Conservation (phyloP, 2,113 vertebrate genomes). For the Antechinus flavipes region DNA sequence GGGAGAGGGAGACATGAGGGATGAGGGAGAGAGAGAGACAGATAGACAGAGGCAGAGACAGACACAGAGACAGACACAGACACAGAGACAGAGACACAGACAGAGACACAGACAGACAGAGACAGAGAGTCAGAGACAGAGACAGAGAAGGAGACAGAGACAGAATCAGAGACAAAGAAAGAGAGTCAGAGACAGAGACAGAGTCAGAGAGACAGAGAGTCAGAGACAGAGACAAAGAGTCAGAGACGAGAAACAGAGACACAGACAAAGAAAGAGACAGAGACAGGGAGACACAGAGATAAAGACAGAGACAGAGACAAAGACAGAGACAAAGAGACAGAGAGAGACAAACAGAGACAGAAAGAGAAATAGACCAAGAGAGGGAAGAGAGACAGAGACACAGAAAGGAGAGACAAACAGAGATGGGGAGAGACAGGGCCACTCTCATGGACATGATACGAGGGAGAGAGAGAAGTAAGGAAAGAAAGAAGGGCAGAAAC, state of each 20-base stretch:
- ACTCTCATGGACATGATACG: fast-evolving
- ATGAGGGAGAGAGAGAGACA: fast-evolving
- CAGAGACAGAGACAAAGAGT: not conserved
- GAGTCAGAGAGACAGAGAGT: no score
- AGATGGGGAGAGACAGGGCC: not conserved
- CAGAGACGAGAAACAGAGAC: not conserved
- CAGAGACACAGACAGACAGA: no score
- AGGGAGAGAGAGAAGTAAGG: not conserved
- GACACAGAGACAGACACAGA: not conserved
- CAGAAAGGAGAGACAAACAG: not conserved
- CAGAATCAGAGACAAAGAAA: no score
- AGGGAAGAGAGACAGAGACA: not conserved
- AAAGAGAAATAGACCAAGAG: no score
- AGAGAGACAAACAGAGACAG: no score
- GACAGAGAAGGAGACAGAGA: not conserved
- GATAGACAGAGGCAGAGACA: not conserved
- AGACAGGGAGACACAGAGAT: not conserved
- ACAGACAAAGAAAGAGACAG: not conserved
- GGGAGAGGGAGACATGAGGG: no score
- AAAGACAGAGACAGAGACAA: not conserved
- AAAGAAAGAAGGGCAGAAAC: not conserved
- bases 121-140: not conserved
- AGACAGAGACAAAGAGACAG: not conserved
- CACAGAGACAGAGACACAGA: not conserved
- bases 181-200: no score